phyloP scores from a whole-genome alignment of 2,888 invertebrate species.

The Ophioninae sp. region DNA sequence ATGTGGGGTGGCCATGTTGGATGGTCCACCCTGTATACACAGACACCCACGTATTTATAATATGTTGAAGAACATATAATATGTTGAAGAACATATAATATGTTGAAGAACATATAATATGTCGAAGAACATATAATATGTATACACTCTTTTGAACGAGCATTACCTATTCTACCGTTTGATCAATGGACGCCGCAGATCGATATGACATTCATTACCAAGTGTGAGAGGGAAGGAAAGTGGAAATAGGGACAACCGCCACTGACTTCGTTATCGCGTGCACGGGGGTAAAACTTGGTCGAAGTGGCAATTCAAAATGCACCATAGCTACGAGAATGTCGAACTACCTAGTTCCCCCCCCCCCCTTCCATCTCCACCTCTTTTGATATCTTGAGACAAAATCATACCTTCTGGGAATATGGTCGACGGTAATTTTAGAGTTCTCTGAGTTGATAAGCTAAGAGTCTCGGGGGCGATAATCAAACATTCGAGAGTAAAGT shows the following conservation, averaged over 20 bases:
- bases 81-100: background rate
- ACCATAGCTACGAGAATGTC: conserved; percentile 14
- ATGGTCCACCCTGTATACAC: too few species aligned
- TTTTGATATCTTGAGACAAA: conserved; percentile 24
- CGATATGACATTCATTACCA: conserved; percentile 62
- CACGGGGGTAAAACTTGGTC: conserved; percentile 23
- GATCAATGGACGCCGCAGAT: conserved; percentile 44
- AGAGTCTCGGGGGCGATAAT: conserved; percentile 19
- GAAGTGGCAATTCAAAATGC: conserved; percentile 37
- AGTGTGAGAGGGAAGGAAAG: conserved; percentile 1
- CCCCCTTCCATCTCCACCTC: background rate
- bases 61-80: background rate
- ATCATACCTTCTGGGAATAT: conserved; percentile 39
- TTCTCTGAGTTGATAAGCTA: background rate
- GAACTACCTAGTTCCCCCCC: background rate
- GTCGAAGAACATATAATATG: background rate
- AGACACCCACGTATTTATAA: too few species aligned
- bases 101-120: background rate
- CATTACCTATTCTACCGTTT: conserved; percentile 27
- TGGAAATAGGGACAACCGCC: background rate
- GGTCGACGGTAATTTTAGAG: conserved; percentile 12
- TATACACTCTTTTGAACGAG: background rate
- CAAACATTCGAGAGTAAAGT: conserved; percentile 24
- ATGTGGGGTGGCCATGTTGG: too few species aligned
- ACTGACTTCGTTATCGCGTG: conserved; percentile 61